These are phyloP conservation scores for Caiman crocodilus DNA, from an alignment of 2,797 vertebrate species.

Conservation along the genomic window DNA sequence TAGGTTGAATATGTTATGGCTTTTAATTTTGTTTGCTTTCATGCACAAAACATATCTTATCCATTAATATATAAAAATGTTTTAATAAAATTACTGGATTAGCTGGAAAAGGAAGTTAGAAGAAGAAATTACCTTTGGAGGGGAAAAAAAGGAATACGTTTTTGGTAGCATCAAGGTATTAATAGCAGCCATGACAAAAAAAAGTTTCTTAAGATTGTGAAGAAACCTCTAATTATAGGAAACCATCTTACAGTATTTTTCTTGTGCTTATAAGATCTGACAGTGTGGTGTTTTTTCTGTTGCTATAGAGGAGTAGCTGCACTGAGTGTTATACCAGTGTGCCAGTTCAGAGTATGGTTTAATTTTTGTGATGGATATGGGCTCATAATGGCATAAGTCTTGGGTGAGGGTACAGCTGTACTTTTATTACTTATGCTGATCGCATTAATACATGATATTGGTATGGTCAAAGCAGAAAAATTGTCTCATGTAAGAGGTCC, in stretches of 20 bases:
- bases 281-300: neutral
- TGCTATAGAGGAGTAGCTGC: neutral
- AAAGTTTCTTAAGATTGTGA: rapidly evolving
- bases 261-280: neutral
- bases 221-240: neutral
- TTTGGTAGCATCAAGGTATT: neutral
- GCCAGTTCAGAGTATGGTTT: neutral
- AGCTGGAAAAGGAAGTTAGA: neutral
- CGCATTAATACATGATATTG: neutral
- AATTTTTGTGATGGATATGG: neutral
- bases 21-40: constrained; percentile 28
- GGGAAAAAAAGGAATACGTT: neutral
- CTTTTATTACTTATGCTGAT: neutral
- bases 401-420: neutral
- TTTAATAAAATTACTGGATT: neutral
- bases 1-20: constrained; percentile 12
- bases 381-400: neutral
- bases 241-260: too few species aligned
- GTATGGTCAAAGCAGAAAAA: neutral
- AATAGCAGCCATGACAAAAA: neutral
- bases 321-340: neutral
- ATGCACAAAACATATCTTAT: neutral
- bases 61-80: neutral
- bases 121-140: neutral
- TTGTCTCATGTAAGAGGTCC: neutral